These are phyloP conservation scores for Bombus superbus DNA, from an alignment of 1,140 invertebrate species.

Conservation along the genomic window DNA sequence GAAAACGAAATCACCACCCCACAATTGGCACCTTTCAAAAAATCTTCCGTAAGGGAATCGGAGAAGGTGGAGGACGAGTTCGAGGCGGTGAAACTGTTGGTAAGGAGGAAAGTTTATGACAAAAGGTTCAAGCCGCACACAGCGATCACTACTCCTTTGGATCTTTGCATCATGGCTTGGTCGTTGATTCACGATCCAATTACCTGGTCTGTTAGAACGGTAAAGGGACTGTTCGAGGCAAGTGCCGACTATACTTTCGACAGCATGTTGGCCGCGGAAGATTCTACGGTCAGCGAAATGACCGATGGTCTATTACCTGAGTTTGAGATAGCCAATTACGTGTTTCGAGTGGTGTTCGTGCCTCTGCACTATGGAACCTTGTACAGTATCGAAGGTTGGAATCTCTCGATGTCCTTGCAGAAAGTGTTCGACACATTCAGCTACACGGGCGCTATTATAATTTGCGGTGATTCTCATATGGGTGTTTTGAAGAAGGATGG, in stretches of 20 bases:
- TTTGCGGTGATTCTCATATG: conserved; percentile 71
- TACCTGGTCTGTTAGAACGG: conserved; percentile 72
- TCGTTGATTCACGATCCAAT: conserved; percentile 76
- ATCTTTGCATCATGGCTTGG: conserved; percentile 80
- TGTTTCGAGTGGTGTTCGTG: conserved; percentile 73
- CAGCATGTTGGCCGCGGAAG: conserved; percentile 66
- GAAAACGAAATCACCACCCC: conserved; percentile 73
- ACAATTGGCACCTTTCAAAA: conserved; percentile 64
- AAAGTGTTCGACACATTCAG: conserved; percentile 73
- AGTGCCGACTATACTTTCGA: conserved; percentile 70
- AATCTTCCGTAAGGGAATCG: not conserved
- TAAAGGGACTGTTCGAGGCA: conserved; percentile 74
- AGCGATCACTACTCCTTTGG: conserved; percentile 67
- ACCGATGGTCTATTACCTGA: conserved; percentile 68
- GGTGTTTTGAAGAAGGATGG: conserved; percentile 71
- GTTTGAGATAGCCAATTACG: conserved; percentile 79
- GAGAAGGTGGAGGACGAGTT: conserved; percentile 10
- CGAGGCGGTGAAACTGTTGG: conserved; percentile 9
- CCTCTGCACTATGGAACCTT: conserved; percentile 74
- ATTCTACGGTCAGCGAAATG: conserved; percentile 64
- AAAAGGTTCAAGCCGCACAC: conserved; percentile 66
- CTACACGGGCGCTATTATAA: conserved; percentile 76
- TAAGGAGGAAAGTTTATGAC: conserved; percentile 58
- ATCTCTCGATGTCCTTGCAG: conserved; percentile 73
- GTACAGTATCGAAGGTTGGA: conserved; percentile 70